Percentiles rank a stretch among this genome's conserved stretches.
Conservation (phyloP, 2,113 vertebrate species). For the Lampris incognitus region DNA sequence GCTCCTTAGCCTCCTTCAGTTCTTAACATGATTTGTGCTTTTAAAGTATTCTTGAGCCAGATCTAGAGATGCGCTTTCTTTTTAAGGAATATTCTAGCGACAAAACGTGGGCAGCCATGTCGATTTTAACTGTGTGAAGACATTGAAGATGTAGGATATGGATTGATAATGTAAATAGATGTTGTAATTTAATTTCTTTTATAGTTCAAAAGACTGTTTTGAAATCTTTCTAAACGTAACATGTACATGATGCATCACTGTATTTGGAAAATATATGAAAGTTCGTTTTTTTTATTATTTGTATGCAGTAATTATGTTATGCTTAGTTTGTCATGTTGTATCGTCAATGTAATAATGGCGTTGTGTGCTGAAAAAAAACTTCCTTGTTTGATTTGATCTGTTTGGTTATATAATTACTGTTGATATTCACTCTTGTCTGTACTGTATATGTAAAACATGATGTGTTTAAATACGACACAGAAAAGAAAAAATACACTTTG, state of each 20-base stretch:
- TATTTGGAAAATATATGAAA: slow-evolving; percentile 74
- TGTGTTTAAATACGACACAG: slow-evolving; percentile 66
- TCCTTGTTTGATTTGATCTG: slow-evolving; percentile 65
- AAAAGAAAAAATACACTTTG: slow-evolving; percentile 70
- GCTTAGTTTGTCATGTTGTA: slow-evolving; percentile 77
- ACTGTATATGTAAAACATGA: slow-evolving; percentile 69
- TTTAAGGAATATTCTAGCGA: slow-evolving; percentile 66
- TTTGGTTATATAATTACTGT: slow-evolving; percentile 63
- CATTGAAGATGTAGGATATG: slow-evolving; percentile 60
- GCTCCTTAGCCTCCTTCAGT: slow-evolving; percentile 44
- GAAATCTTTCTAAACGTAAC: slow-evolving; percentile 79
- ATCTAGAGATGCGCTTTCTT: slow-evolving; percentile 58
- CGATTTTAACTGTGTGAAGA: slow-evolving; percentile 60
- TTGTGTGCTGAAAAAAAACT: slow-evolving; percentile 63
- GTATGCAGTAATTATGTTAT: slow-evolving; percentile 77
- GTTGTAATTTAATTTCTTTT: slow-evolving; percentile 81
- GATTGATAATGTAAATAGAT: slow-evolving; percentile 79
- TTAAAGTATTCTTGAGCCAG: slow-evolving; percentile 46
- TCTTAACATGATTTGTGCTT: slow-evolving; percentile 44
- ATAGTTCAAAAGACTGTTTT: slow-evolving; percentile 72
- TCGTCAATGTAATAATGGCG: slow-evolving; percentile 72
- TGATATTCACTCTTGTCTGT: slow-evolving; percentile 72
- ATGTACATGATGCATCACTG: slow-evolving; percentile 81
- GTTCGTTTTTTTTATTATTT: slow-evolving; percentile 79
- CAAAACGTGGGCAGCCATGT: slow-evolving; percentile 53